phyloP scores from a whole-genome alignment of 2,888 invertebrate species.

The Aphodius sticticus region DNA sequence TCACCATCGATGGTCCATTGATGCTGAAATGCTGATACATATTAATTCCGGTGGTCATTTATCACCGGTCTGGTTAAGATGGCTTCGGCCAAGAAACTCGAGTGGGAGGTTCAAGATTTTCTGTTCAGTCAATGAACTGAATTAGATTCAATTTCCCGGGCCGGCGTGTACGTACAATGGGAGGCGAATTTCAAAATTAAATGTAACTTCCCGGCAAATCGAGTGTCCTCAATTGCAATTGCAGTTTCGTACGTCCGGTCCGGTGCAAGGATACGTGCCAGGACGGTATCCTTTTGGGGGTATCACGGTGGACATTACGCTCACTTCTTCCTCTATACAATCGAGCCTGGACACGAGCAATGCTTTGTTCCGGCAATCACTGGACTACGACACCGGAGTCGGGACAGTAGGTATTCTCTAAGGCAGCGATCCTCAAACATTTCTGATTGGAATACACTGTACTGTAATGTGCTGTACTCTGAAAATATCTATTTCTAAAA shows the following conservation, averaged over 20 bases:
- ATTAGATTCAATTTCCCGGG: conserved; percentile 24
- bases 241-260: conserved; percentile 11
- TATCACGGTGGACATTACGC: neutral
- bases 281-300: neutral
- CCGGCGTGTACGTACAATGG: conserved; percentile 10
- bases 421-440: neutral
- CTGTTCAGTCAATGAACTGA: conserved; percentile 10
- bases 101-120: neutral
- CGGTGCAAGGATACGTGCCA: conserved; percentile 8
- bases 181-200: conserved; percentile 24
- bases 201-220: conserved; percentile 24
- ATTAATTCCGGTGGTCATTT: conserved; percentile 23
- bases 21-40: conserved; percentile 8
- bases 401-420: neutral
- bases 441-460: neutral
- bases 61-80: conserved; percentile 16
- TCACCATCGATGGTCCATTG: neutral
- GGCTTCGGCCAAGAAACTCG: conserved; percentile 12
- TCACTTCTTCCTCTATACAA: neutral
- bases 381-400: neutral
- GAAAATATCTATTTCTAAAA: no score
- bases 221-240: conserved; percentile 24
- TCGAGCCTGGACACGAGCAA: neutral
- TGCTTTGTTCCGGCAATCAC: neutral
- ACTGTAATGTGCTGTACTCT: no score